Percentiles rank a stretch among this genome's conserved stretches.
Evolutionary conservation across 1,140 invertebrate species (phyloP).

Genomic region (Trichoplusia ni): DNA sequence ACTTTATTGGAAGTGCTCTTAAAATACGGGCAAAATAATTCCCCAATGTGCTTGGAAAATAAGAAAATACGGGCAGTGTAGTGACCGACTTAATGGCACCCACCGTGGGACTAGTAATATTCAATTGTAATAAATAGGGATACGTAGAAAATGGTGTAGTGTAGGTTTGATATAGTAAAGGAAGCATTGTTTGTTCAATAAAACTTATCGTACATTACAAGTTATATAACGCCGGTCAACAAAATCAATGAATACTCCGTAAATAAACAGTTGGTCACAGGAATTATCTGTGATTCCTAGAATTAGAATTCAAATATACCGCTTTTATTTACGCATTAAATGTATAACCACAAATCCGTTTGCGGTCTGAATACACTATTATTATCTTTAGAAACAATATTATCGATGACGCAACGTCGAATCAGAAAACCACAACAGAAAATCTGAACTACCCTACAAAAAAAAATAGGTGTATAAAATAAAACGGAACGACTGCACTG

Average conservation of each 20-base stretch:
- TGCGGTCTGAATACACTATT: not conserved
- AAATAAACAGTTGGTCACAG: no score
- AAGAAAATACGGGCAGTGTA: slow-evolving; percentile 9
- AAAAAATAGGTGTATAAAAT: not conserved
- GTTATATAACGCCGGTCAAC: no score
- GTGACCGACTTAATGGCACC: slow-evolving; percentile 14
- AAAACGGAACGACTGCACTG: not conserved
- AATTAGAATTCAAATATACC: no score
- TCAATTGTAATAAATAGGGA: slow-evolving; percentile 2
- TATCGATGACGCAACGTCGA: not conserved
- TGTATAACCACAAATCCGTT: not conserved
- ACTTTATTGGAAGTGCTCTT: no score
- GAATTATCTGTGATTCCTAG: no score
- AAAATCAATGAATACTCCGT: no score
- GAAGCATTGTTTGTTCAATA: not conserved
- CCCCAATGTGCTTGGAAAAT: slow-evolving; percentile 13
- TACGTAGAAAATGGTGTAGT: not conserved
- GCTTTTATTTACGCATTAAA: not conserved
- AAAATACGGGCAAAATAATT: slow-evolving; percentile 4
- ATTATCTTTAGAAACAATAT: no score
- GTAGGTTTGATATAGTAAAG: not conserved
- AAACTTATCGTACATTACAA: no score
- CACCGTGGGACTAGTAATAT: slow-evolving; percentile 9
- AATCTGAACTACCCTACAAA: not conserved
- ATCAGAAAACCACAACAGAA: no score